Percentiles rank a stretch among this genome's conserved stretches.
Conservation (phyloP, 2,113 vertebrate species). For the Tyto alba region DNA sequence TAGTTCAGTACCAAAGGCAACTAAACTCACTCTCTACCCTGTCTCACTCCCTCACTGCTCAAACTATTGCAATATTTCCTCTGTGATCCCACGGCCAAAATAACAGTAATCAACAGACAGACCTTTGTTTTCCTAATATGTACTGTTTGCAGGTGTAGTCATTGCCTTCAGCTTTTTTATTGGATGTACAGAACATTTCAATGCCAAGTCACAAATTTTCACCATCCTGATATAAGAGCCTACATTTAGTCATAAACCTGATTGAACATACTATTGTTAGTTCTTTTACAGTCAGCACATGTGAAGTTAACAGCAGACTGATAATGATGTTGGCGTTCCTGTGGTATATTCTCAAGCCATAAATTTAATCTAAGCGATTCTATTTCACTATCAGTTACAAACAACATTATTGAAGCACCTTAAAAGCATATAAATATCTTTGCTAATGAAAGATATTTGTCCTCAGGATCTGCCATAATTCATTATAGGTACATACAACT, state of each 20-base stretch:
- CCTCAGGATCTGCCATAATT: not conserved
- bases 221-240: not conserved
- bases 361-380: not conserved
- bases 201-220: not conserved
- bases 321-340: not conserved
- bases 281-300: not conserved
- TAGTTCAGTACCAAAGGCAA: not conserved
- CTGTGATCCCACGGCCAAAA: not conserved
- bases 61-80: not conserved
- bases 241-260: not conserved
- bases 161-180: not conserved
- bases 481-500: not conserved
- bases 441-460: not conserved
- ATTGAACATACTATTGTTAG: not conserved
- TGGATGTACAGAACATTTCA: not conserved
- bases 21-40: not conserved
- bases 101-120: not conserved
- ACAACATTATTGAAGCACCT: not conserved
- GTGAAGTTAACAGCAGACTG: not conserved
- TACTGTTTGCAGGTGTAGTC: not conserved
- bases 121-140: not conserved
- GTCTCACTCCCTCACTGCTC: not conserved
- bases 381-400: not conserved
- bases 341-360: not conserved
- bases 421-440: not conserved